Evolutionary conservation across 2,113 vertebrate genomes (phyloP), one percentile per base, ranked within the genome.

Genomic region (Prochilodus magdalenae): DNA sequence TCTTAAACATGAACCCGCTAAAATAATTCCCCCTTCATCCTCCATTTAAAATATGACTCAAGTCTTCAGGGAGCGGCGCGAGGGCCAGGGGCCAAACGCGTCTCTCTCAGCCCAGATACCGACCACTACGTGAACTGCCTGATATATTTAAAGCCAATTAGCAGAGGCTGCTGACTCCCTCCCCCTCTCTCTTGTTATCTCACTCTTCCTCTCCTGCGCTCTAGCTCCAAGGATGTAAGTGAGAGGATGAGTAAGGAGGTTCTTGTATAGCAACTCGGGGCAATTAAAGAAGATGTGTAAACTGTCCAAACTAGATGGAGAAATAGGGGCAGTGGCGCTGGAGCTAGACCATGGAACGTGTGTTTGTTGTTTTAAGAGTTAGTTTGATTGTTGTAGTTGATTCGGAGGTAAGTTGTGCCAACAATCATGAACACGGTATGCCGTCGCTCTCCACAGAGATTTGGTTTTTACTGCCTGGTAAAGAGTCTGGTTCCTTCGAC

Each of bases 111-210:
- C 87, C 84, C 82, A 91, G 89, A 92, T 85, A 91, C 87, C 78
- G 86, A 86, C 87, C 89, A 89, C 87, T 88, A 91, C 82, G 84
- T 90, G 86, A 89, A 89, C 87, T n/a, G 90, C 90, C 87, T 92
- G 90, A 92, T 93, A 90, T 92, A 89, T 92, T 91, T 92, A 91
- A 90, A 91, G 88, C 89, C 92, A 90, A 92, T 93, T 92, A 92
- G 84, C 83, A 75, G 82, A 72, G 75, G 83, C 71, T 76, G 81
- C 79, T 71, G 79, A 74, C 49, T 55, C 53, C 73, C 69, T 73
- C 67, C 30, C 44, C 73, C 55, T 30, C 73, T 5, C 66, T 62
- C 62, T 29, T 26, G 22, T n/a, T 30, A 18, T 67, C 53, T 80
- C 22, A 22, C 78, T 0, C 26, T 49, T 6, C 27, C 47, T 67